Evolutionary conservation across 2,888 invertebrate species (phyloP), one percentile per base, ranked within the genome.

Genomic region (Cylloceria caligata): DNA sequence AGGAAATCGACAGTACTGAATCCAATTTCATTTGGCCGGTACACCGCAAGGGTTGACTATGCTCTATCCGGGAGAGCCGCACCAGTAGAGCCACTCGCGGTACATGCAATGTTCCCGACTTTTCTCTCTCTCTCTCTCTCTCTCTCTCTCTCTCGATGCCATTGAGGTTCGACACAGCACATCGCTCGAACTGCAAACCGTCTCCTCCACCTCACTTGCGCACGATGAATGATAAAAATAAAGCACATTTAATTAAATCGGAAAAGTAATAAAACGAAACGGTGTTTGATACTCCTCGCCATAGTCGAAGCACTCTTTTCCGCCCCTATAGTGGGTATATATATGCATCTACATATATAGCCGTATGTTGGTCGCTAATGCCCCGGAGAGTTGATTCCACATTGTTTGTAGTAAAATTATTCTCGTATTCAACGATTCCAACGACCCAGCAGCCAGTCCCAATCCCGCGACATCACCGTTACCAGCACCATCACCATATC

Each of bases 381-480:
- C 84, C 84, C 65, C 52, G 49, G 85, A 81, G 65, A 88, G 86
- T 89, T 86, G 83, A 88, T 88, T 88, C 85, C 82, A 87, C 85
- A 88, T 86, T 88, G 88, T 87, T 85, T 84, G 84, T 84, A 83
- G 81, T 87, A 84, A 88, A 89, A 88, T 88, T 87, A 87, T 87
- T 88, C 72, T 55, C 69, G 67, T 69, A 80, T 83, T 78, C 83
- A 67, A 80, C 71, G 64, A 74, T 69, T 39, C 60, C 55, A 62
- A 19, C 55, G 60, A 67, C 67, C 67, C 45, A 62, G 65, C 69
- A 47, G 55, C 47, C 71, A 27, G 24, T 42, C 16, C 64, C n/a
- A 45, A 30, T 21, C 49, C 60, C 47, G 67, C 68, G 52, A 36
- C 55, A 42, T 64, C 68, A 39, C 55, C 67, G 57, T 47, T 27